phyloP scores from a whole-genome alignment of 2,113 vertebrate genomes.

The Megalops atlanticus region DNA sequence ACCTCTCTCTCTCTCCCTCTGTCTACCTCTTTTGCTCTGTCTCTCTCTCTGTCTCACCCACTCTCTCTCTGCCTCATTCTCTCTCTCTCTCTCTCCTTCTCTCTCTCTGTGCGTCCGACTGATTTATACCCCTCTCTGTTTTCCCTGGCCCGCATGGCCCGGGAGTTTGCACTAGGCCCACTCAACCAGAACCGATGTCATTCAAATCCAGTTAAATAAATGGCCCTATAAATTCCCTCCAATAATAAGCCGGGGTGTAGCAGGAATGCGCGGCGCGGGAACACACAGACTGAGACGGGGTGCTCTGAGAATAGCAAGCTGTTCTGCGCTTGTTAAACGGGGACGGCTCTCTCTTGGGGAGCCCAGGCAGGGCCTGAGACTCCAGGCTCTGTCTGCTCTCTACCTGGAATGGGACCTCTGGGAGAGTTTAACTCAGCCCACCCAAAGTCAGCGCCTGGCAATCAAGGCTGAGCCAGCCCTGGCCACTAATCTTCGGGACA shows the following conservation, averaged over 20 bases:
- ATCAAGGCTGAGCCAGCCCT: constrained; percentile 47
- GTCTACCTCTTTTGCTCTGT: constrained; percentile 1
- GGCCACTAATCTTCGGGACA: constrained; percentile 57
- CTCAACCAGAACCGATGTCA: constrained; percentile 89
- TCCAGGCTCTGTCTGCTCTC: constrained; percentile 72
- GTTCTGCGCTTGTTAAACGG: constrained; percentile 68
- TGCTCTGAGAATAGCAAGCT: constrained; percentile 71
- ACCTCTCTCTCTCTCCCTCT: constrained; percentile 54
- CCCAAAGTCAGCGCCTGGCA: constrained; percentile 76
- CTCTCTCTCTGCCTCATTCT: constrained; percentile 14
- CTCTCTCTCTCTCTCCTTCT: constrained; percentile 25
- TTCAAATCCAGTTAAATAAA: constrained; percentile 88
- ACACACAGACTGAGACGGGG: constrained; percentile 67
- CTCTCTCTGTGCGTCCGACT: constrained; percentile 43
- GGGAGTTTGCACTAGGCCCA: constrained; percentile 75
- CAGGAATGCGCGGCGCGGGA: constrained; percentile 76
- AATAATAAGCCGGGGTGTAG: constrained; percentile 84
- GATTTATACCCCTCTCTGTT: constrained; percentile 91
- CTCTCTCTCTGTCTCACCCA: constrained; percentile 22
- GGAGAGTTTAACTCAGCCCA: constrained; percentile 81
- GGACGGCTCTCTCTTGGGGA: constrained; percentile 61
- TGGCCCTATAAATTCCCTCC: constrained; percentile 88
- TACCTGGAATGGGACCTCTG: constrained; percentile 81
- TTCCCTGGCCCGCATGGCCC: constrained; percentile 82
- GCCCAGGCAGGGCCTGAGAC: constrained; percentile 63